Base-by-base conservation (phyloP, 2,113 vertebrate genomes). In the Pao palembangensis region DNA sequence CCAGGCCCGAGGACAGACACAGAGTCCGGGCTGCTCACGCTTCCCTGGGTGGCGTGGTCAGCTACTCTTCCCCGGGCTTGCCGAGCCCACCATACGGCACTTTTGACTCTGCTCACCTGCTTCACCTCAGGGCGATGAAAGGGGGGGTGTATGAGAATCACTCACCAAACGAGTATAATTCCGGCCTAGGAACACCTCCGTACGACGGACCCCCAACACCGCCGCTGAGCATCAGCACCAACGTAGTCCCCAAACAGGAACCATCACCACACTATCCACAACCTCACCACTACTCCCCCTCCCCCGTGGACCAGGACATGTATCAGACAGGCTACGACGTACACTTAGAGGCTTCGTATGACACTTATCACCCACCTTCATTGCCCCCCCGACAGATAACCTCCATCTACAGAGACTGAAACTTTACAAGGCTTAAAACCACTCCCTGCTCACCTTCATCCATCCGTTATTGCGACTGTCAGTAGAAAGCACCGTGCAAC, bases 51-150 rank as follows among this genome's bases (percentile, higher is more conserved):
- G 90, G 92, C 44, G 31, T 87, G 6, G 73, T 89, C 64, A 91
- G 78, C 78, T 99, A 95, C 75, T 92, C 95, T 53, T 93, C 94
- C 20, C 92, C 94, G 0, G 96, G 96, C 31, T 90, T 98, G 20
- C 96, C 96, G 0, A 98, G 96, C 67, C 97, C 97, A 0, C 96
- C 96, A 0, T 99, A 99, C 0, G 96, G 95, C 41, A 93, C 91
- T 14, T 88, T 96, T 88, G 97, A 99, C 69, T 88, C 90, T 15
- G 85, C 94, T 5, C 95, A 96, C 68, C 86, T 96, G 77, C 87
- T 96, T 70, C 94, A 95, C 73, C 79, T 98, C 43, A 95, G 95
- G 55, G 94, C 94, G 31, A 93, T 94, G 85, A 96, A 96, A 82
- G 89, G 87, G 52, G 88, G 86, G 49, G 90, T 91, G 0, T 94